Base-by-base conservation (phyloP, 2,113 vertebrate genomes). In the Coptodon bakossiorum region DNA sequence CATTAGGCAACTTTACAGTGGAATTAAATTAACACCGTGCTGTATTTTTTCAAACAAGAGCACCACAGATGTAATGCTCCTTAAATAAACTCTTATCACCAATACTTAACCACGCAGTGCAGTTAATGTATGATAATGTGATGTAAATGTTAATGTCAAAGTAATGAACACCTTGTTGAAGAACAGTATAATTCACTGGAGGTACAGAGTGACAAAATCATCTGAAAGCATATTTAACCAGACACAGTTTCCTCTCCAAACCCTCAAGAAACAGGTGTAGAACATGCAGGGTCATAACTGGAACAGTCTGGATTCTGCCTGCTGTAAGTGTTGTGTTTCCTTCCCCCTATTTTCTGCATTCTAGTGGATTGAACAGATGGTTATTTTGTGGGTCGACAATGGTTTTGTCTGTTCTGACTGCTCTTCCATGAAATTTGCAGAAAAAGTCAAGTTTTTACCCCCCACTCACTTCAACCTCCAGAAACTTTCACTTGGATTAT, bases 341-440 rank as follows among this genome's bases (percentile, higher is more conserved):
- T 82, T 81, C 76, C 27, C 81, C 14, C 31, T 76, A 9, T 36
- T 80, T 80, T 38, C 80, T 81, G 84, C 76, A 53, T 89, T 92
- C 88, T 71, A 92, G 87, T 90, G 87, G 68, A 85, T 78, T 66
- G 90, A 94, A 89, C 91, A 95, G 93, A 94, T 89, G 78, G 89
- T 89, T 90, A 90, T 88, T 92, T 85, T 53, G 86, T 63, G 24
- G 90, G 80, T 73, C 83, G 82, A 94, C 90, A 94, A 92, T 85
- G 81, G 84, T 91, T 91, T 80, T 71, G 80, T 87, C 83, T 79
- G 88, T 86, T 92, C 81, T 95, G 90, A 86, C 89, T 91, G 86
- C 82, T 86, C 88, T 85, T 85, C 73, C 71, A 83, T 94, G 88
- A 93, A 91, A 93, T 85, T 63, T 86, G 57, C 56, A 82, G 16